phyloP scores from a whole-genome alignment of 2,113 vertebrate species.

The Brachyhypopomus gauderio region DNA sequence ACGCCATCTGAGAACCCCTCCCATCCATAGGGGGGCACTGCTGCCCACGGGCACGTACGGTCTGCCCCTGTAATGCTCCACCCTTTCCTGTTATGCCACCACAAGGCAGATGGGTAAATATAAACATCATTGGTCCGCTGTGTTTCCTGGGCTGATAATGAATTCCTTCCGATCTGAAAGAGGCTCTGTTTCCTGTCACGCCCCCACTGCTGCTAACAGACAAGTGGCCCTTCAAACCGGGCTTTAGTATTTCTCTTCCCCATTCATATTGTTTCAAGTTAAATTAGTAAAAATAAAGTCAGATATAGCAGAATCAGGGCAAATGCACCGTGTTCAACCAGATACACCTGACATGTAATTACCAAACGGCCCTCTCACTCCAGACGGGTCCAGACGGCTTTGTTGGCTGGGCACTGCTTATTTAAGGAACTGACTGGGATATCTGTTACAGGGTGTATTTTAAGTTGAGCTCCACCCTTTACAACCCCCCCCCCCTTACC shows the following conservation, averaged over 20 bases:
- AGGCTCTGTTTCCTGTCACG: slow-evolving; percentile 48
- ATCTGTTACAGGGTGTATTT: slow-evolving; percentile 68
- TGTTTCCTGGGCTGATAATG: slow-evolving; percentile 67
- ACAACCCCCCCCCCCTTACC: slow-evolving; percentile 47
- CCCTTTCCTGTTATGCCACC: slow-evolving; percentile 45
- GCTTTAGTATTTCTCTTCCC: no score
- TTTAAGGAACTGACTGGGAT: slow-evolving; percentile 58
- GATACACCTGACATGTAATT: neutral
- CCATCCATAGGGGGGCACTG: slow-evolving; percentile 8
- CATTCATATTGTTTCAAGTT: no score
- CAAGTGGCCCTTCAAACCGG: no score
- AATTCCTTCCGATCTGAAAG: slow-evolving; percentile 71
- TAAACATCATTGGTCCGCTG: slow-evolving; percentile 51
- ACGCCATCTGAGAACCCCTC: neutral
- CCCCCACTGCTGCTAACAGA: neutral
- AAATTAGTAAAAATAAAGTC: no score
- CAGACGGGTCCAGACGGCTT: slow-evolving; percentile 47
- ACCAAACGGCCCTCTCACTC: neutral
- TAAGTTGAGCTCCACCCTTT: slow-evolving; percentile 51
- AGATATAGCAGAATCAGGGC: neutral
- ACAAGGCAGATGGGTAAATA: slow-evolving; percentile 57
- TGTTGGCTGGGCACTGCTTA: slow-evolving; percentile 58
- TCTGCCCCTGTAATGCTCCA: slow-evolving; percentile 55
- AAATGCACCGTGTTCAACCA: neutral
- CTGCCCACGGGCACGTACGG: slow-evolving; percentile 30